phyloP scores from a whole-genome alignment of 53 echinoderm and acorn worm genomes.

The Temnopleurus reevesii region DNA sequence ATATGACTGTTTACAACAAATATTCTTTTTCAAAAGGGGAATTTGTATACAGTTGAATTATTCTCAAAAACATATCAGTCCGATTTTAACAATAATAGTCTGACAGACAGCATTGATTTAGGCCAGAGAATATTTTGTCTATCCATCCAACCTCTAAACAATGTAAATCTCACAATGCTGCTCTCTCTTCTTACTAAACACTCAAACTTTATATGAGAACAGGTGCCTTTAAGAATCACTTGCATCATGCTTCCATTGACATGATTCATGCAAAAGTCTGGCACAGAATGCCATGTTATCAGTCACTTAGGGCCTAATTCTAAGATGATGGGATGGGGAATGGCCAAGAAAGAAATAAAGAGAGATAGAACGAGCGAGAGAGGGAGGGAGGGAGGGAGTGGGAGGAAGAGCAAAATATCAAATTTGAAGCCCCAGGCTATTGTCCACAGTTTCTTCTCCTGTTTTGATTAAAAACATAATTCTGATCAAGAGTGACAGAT shows the following conservation, averaged over 20 bases:
- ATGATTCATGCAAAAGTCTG: conserved; percentile 22
- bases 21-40: too few species aligned
- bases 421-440: conserved; percentile 28
- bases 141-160: background rate
- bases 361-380: background rate
- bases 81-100: too few species aligned
- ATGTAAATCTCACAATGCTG: too few species aligned
- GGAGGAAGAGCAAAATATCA: background rate
- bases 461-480: conserved; percentile 60
- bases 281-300: conserved; percentile 20
- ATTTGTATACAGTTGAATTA: too few species aligned
- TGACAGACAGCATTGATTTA: too few species aligned
- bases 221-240: conserved; percentile 18
- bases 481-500: conserved; percentile 48
- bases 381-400: background rate
- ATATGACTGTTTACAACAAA: too few species aligned
- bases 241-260: background rate
- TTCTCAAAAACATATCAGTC: too few species aligned
- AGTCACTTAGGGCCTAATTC: conserved; percentile 8
- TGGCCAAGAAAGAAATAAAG: background rate
- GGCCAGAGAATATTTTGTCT: background rate
- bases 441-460: conserved; percentile 49
- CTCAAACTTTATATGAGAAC: background rate
- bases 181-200: too few species aligned
- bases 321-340: background rate